These are phyloP conservation scores for Eristalis intricaria DNA, from an alignment of 2,888 invertebrate species.

Conservation along the genomic window DNA sequence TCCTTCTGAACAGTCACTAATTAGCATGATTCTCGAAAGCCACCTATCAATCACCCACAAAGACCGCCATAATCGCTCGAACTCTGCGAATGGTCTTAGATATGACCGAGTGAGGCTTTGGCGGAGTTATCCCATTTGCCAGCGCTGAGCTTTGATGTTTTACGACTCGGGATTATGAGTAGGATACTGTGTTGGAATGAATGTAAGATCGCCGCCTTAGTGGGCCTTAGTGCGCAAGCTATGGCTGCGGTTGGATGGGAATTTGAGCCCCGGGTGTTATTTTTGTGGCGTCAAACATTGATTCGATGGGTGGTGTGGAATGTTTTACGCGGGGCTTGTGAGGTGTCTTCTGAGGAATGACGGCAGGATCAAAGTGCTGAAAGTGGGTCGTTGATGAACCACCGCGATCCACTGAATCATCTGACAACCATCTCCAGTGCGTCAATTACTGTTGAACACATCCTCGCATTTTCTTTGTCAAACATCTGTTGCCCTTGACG, in stretches of 20 bases:
- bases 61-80: constrained; percentile 32
- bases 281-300: neutral
- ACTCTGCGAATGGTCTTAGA: constrained; percentile 10
- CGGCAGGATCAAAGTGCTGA: too few relatives aligned
- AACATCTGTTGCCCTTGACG: too few relatives aligned
- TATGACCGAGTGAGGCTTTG: constrained; percentile 48
- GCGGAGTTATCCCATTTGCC: neutral
- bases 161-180: neutral
- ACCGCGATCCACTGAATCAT: too few relatives aligned
- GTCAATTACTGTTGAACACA: too few relatives aligned
- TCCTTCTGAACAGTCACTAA: constrained; percentile 22
- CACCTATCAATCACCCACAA: constrained; percentile 44
- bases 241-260: neutral
- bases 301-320: neutral
- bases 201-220: neutral
- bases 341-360: too few relatives aligned
- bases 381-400: too few relatives aligned
- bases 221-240: neutral
- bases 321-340: neutral
- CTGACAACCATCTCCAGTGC: too few relatives aligned
- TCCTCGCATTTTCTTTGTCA: too few relatives aligned
- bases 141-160: constrained; percentile 6
- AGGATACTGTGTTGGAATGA: neutral
- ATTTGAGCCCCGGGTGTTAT: neutral
- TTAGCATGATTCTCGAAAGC: constrained; percentile 40